phyloP scores from a whole-genome alignment of 2,888 invertebrate genomes.

The Hoplodrina ambigua region DNA sequence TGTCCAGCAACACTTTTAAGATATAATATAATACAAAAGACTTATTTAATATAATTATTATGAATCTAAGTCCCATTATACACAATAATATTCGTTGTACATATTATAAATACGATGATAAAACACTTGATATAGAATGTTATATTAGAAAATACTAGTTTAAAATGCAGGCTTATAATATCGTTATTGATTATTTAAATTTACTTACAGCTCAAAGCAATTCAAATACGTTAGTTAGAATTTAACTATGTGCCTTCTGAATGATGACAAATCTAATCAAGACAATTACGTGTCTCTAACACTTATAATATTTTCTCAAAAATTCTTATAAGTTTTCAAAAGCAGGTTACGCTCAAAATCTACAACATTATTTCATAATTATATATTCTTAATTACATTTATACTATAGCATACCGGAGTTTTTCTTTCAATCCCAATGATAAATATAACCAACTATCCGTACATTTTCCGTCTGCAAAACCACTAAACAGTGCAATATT shows the following conservation, averaged over 20 bases:
- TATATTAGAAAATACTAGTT: conserved; percentile 14
- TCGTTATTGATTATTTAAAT: background rate
- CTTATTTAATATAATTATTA: conserved; percentile 10
- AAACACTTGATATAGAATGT: background rate
- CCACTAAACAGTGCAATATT: conserved; percentile 11
- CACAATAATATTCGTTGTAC: conserved; percentile 50
- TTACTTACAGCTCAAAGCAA: conserved; percentile 8
- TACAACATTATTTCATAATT: conserved; percentile 10
- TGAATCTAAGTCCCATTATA: conserved; percentile 15
- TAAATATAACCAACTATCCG: conserved; percentile 20
- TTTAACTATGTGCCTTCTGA: conserved; percentile 4
- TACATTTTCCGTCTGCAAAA: conserved; percentile 14
- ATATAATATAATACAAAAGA: conserved; percentile 51
- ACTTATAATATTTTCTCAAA: conserved; percentile 9
- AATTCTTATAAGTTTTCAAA: conserved; percentile 7
- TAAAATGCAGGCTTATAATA: background rate
- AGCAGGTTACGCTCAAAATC: conserved; percentile 13
- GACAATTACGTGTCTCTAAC: background rate
- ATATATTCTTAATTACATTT: conserved; percentile 5
- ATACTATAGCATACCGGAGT: conserved; percentile 46
- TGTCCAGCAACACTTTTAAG: conserved; percentile 69
- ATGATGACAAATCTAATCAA: conserved; percentile 3
- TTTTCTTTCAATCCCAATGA: conserved; percentile 33
- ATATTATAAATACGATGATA: conserved; percentile 33
- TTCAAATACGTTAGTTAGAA: conserved; percentile 10